Evolutionary conservation across 2,888 invertebrate genomes (phyloP).

Genomic region (Mechanitis messenoides): DNA sequence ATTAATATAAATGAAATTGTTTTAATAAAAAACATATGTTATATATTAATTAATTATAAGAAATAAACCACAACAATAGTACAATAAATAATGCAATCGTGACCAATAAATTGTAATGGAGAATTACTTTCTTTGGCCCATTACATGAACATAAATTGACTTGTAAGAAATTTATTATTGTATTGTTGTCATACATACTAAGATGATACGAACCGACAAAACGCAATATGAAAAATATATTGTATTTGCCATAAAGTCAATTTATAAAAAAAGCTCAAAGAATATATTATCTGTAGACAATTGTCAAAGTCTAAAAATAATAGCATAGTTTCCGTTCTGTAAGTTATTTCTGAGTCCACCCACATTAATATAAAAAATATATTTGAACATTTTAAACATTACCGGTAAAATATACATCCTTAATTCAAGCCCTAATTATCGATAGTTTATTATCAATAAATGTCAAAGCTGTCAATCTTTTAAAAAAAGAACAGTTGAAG

Average conservation of each 20-base stretch:
- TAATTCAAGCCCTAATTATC: not conserved
- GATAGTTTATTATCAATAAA: conserved; percentile 13
- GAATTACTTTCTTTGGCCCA: conserved; percentile 30
- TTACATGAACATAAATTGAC: conserved; percentile 32
- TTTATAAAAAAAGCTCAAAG: no score
- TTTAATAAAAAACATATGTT: no score
- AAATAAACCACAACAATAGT: conserved; percentile 24
- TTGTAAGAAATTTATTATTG: conserved; percentile 27
- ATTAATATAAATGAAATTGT: no score
- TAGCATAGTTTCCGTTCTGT: no score
- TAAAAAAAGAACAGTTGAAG: conserved; percentile 37
- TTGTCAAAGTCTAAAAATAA: no score
- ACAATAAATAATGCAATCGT: conserved; percentile 30
- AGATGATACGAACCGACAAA: conserved; percentile 6
- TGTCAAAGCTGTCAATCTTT: conserved; percentile 32
- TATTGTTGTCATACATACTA: conserved; percentile 25
- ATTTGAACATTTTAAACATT: not conserved
- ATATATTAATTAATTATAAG: conserved; percentile 12
- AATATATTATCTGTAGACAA: no score
- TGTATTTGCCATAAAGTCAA: no score
- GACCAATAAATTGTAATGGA: conserved; percentile 28
- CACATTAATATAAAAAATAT: not conserved
- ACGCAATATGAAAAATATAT: not conserved
- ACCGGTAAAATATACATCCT: conserved; percentile 2
- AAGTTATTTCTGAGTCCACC: no score